Percentiles rank a stretch among this genome's conserved stretches.
Evolutionary conservation across 1,140 invertebrate species (phyloP).

Genomic region (Drosophila sp.): DNA sequence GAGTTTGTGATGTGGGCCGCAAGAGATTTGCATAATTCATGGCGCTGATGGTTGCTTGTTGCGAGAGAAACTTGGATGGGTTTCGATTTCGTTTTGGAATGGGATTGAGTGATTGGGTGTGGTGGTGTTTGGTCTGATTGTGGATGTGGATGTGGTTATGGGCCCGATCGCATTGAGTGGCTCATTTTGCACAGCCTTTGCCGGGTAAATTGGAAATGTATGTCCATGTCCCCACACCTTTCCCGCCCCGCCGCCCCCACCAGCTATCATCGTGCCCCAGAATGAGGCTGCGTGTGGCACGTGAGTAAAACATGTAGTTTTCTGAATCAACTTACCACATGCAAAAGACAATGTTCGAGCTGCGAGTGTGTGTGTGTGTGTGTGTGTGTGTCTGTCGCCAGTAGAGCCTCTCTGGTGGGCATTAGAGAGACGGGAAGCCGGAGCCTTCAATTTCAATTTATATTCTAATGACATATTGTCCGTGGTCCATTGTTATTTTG

Average conservation of each 20-base stretch:
- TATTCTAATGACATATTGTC: constrained; percentile 66
- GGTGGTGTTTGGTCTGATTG: constrained; percentile 35
- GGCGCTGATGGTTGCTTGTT: constrained; percentile 56
- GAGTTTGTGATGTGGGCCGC: constrained; percentile 60
- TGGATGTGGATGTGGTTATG: not conserved
- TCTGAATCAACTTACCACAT: constrained; percentile 57
- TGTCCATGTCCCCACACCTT: constrained; percentile 36
- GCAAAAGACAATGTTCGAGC: constrained; percentile 42
- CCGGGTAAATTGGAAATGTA: constrained; percentile 59
- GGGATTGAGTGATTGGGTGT: constrained; percentile 58
- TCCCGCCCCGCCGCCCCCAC: not conserved
- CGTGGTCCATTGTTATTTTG: constrained; percentile 41
- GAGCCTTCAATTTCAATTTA: constrained; percentile 62
- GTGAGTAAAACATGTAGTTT: constrained; percentile 50
- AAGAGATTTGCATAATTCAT: constrained; percentile 80
- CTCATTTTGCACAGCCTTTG: constrained; percentile 54
- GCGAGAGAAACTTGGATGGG: constrained; percentile 33
- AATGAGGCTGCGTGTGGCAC: constrained; percentile 50
- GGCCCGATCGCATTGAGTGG: constrained; percentile 50
- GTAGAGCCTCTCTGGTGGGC: not conserved
- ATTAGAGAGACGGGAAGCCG: constrained; percentile 23
- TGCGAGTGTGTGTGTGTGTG: constrained; percentile 23
- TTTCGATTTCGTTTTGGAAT: constrained; percentile 22
- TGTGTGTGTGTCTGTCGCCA: constrained; percentile 9
- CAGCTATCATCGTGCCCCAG: not conserved